Base-by-base conservation (phyloP, 2,797 vertebrate genomes). In the Rhinichthys osculus region DNA sequence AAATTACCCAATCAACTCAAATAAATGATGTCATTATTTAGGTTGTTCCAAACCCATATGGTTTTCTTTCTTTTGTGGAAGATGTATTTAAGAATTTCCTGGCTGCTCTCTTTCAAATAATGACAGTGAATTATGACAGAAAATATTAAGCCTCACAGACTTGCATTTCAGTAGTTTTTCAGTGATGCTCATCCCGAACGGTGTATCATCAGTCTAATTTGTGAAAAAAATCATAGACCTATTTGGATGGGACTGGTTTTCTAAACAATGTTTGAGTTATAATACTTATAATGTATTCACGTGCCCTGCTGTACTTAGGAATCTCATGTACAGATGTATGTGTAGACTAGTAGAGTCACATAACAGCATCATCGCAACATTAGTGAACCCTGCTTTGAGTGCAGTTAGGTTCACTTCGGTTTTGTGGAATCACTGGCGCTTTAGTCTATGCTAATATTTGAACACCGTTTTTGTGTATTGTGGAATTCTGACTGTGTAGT, bases 11-110 rank as follows among this genome's bases (percentile, higher is more conserved):
- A 47, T 11, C 30, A 38, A 67, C 78, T 67, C 44, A 50, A 42
- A 42, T 44, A 67, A 17, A 74, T 67, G n/a, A 27, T 84, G 17
- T 78, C 19, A 59, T 78, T 78, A 47, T 78, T 17, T 11, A 23
- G 30, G 66, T 59, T 33, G 10, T 71, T 70, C 1, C 7, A 50
- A 67, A 67, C 62, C 40, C 30, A n/a, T 5, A 40, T 40, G 54
- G 23, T 17, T 27, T 62, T 27, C 38, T 62, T 42, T 62, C 4
- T 42, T 42, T 78, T 27, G 1, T 14, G 62, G 47, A 52, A 78
- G 3, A 7, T 4, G 7, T 17, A 4, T 69, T 30, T 44, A 33
- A 44, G n/a, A 17, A 47, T 50, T 6, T 27, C 42, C 14, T 64
- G 38, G 40, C 16, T 11, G 17, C 9, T 69, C 42, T 64, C 14